Evolutionary conservation across 2,113 vertebrate species (phyloP).

Genomic region (Phalacrocorax pelagicus): DNA sequence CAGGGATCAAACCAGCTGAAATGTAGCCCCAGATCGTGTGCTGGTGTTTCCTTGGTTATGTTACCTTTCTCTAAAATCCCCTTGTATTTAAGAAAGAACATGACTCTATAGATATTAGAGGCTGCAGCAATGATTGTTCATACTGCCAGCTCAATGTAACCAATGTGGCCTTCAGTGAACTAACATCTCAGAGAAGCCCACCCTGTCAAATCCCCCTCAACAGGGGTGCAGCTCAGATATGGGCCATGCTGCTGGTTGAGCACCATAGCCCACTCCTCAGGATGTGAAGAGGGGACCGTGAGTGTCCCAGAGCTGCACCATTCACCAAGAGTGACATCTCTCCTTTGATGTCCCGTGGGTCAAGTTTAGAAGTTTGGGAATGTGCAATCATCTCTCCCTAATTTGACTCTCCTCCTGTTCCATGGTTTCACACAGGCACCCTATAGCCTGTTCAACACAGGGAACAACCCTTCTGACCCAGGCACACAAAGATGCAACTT

Average conservation of each 20-base stretch:
- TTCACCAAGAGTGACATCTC: not conserved
- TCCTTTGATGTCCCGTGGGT: not conserved
- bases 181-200: not conserved
- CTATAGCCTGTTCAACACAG: not conserved
- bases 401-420: not conserved
- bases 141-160: not conserved
- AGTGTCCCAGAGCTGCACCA: not conserved
- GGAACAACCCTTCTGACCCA: not conserved
- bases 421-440: not conserved
- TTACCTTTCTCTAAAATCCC: not conserved
- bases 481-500: not conserved
- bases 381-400: not conserved
- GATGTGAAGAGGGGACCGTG: not conserved
- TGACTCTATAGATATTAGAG: rapidly evolving
- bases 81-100: not conserved
- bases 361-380: not conserved
- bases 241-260: not conserved
- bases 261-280: not conserved
- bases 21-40: not conserved
- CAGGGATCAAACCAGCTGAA: not conserved
- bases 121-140: not conserved
- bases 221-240: not conserved
- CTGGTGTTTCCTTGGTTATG: not conserved
- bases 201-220: not conserved
- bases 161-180: not conserved